Conservation (phyloP, 2,113 vertebrate genomes). For the Bufo bufo region DNA sequence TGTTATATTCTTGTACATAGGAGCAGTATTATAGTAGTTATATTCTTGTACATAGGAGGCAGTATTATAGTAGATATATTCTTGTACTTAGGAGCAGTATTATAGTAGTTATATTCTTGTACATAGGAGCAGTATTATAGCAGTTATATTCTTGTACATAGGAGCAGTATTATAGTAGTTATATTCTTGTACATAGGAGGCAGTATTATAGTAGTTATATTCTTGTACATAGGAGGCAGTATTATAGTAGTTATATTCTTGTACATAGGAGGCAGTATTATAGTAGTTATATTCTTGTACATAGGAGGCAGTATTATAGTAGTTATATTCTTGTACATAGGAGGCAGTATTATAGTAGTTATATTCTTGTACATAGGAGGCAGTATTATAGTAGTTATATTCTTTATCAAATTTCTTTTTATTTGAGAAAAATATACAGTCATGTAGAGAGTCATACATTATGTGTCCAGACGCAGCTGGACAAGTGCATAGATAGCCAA, state of each 20-base stretch:
- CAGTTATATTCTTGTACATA: neutral
- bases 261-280: neutral
- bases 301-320: neutral
- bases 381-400: neutral
- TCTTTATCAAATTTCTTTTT: too few relatives aligned
- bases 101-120: neutral
- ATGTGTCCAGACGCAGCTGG: too few relatives aligned
- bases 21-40: neutral
- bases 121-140: neutral
- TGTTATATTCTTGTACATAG: neutral
- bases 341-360: neutral
- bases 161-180: slow-evolving; percentile 1
- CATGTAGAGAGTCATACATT: too few relatives aligned
- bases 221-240: neutral
- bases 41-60: neutral
- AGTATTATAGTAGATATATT: slow-evolving; percentile 5
- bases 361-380: too few relatives aligned
- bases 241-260: slow-evolving; percentile 6
- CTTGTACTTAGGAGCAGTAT: neutral
- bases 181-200: neutral
- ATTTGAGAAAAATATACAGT: too few relatives aligned
- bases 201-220: neutral
- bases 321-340: too few relatives aligned
- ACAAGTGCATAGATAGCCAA: too few relatives aligned
- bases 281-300: neutral